Evolutionary conservation across 2,113 vertebrate species (phyloP).

Genomic region (Trichechus manatus): DNA sequence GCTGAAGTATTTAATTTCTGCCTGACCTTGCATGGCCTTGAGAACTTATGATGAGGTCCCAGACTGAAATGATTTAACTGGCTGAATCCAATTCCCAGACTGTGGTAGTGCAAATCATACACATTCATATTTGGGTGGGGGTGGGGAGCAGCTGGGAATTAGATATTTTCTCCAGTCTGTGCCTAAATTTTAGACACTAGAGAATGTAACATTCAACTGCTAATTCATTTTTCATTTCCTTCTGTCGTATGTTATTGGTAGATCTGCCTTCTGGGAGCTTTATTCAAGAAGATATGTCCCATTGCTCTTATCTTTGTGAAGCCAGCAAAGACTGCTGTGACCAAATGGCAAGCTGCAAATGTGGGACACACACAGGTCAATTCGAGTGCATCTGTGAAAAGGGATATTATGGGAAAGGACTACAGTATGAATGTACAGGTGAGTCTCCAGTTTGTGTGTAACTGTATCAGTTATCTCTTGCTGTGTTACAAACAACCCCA

Average conservation of each 20-base stretch:
- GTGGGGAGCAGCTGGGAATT: constrained; percentile 24
- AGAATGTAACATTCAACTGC: background rate
- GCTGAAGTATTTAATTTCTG: constrained; percentile 52
- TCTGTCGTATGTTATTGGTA: constrained; percentile 79
- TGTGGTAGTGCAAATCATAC: background rate
- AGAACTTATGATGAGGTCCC: constrained; percentile 48
- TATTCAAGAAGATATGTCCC: constrained; percentile 94
- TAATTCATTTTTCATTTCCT: background rate
- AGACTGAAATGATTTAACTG: constrained; percentile 61
- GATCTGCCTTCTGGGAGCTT: constrained; percentile 97
- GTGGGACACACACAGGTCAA: constrained; percentile 97
- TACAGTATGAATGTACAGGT: constrained; percentile 97
- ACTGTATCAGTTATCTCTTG: background rate
- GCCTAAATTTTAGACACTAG: background rate
- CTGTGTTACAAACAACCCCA: background rate
- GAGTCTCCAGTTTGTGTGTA: constrained; percentile 66
- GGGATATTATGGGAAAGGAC: constrained; percentile 97
- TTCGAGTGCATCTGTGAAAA: constrained; percentile 98
- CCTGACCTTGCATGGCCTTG: constrained; percentile 57
- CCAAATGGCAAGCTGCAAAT: constrained; percentile 97
- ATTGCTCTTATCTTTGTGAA: constrained; percentile 95
- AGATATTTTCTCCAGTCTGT: constrained; percentile 27
- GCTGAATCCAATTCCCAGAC: constrained; percentile 38
- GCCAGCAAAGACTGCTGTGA: constrained; percentile 94
- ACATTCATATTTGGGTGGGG: constrained; percentile 9